Evolutionary conservation across 2,113 vertebrate genomes (phyloP).

Genomic region (Centropus unirufus): DNA sequence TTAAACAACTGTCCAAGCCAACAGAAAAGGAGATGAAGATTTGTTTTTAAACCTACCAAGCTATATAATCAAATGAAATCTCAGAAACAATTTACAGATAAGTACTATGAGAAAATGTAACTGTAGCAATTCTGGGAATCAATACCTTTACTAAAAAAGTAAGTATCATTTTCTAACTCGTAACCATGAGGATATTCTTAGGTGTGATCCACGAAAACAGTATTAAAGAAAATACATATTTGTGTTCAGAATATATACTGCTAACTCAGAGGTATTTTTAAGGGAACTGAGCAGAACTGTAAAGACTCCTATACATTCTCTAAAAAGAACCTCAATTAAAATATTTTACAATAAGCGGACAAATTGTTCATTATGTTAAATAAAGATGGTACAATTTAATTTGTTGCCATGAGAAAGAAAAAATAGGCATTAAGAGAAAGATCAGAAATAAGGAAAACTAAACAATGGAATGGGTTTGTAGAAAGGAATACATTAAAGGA

Average conservation of each 20-base stretch:
- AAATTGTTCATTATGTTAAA: not conserved
- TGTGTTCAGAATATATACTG: not conserved
- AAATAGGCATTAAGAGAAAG: not conserved
- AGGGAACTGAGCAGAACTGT: not conserved
- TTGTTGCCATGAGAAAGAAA: not conserved
- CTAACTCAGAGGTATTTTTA: not conserved
- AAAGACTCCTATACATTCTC: not conserved
- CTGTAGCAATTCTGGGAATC: rapidly evolving
- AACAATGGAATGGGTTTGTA: not conserved
- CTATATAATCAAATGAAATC: not conserved
- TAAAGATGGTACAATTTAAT: not conserved
- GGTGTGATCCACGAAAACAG: not conserved
- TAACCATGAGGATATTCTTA: not conserved
- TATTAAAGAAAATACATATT: not conserved
- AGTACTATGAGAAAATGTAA: not conserved
- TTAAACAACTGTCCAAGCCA: not conserved
- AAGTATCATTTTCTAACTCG: not conserved
- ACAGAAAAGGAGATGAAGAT: not conserved
- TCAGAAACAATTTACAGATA: not conserved
- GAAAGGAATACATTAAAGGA: not conserved
- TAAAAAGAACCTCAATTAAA: not conserved
- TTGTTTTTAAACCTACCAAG: not conserved
- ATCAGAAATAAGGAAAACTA: not conserved
- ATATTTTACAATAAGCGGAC: not conserved
- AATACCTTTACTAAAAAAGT: not conserved